Evolutionary conservation across 2,797 vertebrate species (phyloP).

Genomic region (Cichlasoma orientale): DNA sequence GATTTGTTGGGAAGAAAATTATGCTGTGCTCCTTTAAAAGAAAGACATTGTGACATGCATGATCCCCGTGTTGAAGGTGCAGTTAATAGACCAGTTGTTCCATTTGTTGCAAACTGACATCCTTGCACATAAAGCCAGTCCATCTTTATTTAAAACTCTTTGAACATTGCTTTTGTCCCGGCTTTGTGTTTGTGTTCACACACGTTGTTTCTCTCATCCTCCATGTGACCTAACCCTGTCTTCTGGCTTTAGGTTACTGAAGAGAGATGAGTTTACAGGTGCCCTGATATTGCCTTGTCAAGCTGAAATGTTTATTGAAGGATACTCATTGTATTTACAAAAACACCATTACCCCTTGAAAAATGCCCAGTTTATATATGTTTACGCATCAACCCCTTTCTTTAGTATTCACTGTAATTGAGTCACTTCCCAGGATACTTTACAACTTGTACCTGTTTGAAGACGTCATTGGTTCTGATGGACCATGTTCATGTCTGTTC

Average conservation of each 20-base stretch:
- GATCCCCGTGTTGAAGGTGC: constrained; percentile 7
- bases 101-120: constrained; percentile 18
- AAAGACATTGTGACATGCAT: constrained; percentile 21
- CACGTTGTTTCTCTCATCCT: constrained; percentile 49
- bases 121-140: constrained; percentile 26
- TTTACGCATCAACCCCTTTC: constrained; percentile 9
- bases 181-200: constrained; percentile 37
- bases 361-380: background rate
- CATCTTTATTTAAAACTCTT: constrained; percentile 21
- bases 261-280: constrained; percentile 55
- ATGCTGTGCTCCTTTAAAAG: constrained; percentile 9
- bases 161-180: constrained; percentile 47
- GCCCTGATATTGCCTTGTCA: constrained; percentile 28
- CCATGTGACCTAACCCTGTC: constrained; percentile 67
- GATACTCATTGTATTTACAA: constrained; percentile 17
- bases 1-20: constrained; percentile 18
- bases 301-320: constrained; percentile 29
- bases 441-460: constrained; percentile 19
- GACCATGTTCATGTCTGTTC: constrained; percentile 39
- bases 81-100: background rate
- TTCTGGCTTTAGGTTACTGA: constrained; percentile 66
- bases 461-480: constrained; percentile 40
- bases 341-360: background rate
- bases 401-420: constrained; percentile 14
- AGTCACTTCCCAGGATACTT: constrained; percentile 35